phyloP scores from a whole-genome alignment of 2,113 vertebrate genomes.

The Rafetus swinhoei region DNA sequence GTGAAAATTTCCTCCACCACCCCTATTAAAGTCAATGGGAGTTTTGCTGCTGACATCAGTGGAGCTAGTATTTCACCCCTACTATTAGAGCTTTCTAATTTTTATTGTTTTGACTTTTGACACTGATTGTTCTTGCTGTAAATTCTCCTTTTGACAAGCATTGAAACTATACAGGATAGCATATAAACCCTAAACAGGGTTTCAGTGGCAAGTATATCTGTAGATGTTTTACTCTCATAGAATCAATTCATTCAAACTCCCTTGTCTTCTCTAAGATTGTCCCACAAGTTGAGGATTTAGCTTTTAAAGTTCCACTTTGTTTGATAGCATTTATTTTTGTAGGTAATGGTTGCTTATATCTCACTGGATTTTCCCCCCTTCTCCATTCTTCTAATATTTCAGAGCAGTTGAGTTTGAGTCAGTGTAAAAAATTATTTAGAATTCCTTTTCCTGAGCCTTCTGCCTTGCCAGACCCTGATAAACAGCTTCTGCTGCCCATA shows the following conservation, averaged over 20 bases:
- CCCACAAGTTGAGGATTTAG: neutral
- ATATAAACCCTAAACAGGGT: neutral
- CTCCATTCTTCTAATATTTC: neutral
- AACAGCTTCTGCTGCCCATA: neutral
- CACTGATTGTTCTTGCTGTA: neutral
- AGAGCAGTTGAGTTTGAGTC: neutral
- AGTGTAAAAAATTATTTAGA: neutral
- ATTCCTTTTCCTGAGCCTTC: slow-evolving; percentile 39
- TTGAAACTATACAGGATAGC: neutral
- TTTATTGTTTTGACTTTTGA: neutral
- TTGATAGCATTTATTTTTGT: neutral
- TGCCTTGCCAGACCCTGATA: neutral
- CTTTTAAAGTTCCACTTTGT: slow-evolving; percentile 22
- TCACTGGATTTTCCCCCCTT: neutral
- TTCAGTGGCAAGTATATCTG: neutral
- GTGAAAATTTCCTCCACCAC: neutral
- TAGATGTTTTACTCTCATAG: neutral
- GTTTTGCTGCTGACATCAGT: neutral
- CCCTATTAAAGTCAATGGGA: neutral
- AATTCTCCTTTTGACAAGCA: neutral
- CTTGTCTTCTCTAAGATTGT: neutral
- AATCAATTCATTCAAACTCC: neutral
- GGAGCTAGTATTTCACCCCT: neutral
- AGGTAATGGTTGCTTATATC: neutral
- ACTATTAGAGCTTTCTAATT: neutral